Base-by-base conservation (phyloP, 2,797 vertebrate genomes). In the Rhinella marina region DNA sequence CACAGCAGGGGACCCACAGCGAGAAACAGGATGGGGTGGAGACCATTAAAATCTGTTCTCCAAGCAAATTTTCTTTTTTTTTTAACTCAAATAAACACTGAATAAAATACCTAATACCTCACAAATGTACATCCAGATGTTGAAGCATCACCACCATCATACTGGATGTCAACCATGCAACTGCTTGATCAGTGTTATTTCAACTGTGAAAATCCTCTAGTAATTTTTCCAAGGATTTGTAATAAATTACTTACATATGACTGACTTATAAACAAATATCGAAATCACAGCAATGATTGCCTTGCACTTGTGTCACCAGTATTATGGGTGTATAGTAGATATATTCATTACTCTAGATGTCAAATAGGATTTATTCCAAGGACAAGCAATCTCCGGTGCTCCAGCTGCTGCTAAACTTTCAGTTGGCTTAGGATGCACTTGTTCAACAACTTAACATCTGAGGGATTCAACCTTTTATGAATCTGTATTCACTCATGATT, bases 281-380 rank as follows among this genome's bases (percentile, higher is more conserved):
- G 13, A 48, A 75, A 75, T 52, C 41, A 23, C 23, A 11, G 75
- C 75, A 52, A 77, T 54, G 79, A 62, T 81, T 62, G 29, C 29
- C 16, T 3, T 81, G 32, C 61, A 64, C 14, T 81, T 81, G 32
- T 81, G 56, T 23, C 57, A 8, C 79, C 32, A 64, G 11, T 48
- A 41, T 41, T 62, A 50, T 16, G 8, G 29, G 5, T 81, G 79
- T n/a, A 81, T 59, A 59, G 56, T 41, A 80, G 25, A 80, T 7
- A 13, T 23, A 59, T 64, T 81, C 57, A 81, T 81, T 81, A 81
- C 70, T 76, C 21, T 76, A 85, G 83, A 25, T 73, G 56, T 85
- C 83, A 85, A 64, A 66, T 11, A 77, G 32, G 73, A 66, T 85
- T 85, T 77, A 50, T 76, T 64, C 73, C 84, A 85, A 85, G 75